phyloP scores from a whole-genome alignment of 2,113 vertebrate species.

The Malurus cyaneus region DNA sequence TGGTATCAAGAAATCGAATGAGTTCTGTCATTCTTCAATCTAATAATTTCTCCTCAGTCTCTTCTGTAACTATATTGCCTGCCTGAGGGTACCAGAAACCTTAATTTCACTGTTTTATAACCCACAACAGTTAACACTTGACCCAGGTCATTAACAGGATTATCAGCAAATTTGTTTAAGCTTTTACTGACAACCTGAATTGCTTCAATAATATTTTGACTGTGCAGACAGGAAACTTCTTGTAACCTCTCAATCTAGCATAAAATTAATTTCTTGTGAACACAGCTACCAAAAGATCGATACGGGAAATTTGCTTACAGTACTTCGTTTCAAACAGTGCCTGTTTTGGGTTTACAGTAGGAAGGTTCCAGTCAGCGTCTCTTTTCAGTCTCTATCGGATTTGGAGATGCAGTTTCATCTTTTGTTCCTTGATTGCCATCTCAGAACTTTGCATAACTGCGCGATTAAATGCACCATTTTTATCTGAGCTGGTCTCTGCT shows the following conservation, averaged over 20 bases:
- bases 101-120: constrained; percentile 83
- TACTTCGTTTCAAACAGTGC: constrained; percentile 33
- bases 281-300: constrained; percentile 54
- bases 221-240: constrained; percentile 77
- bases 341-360: constrained; percentile 40
- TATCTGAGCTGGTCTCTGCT: constrained; percentile 1
- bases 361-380: constrained; percentile 28
- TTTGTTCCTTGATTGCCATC: not conserved
- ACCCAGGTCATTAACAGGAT: constrained; percentile 86
- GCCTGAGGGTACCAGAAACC: constrained; percentile 76
- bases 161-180: constrained; percentile 88
- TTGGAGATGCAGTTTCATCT: constrained; percentile 24
- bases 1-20: constrained; percentile 45
- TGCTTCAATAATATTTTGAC: constrained; percentile 85
- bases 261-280: constrained; percentile 76
- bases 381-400: not conserved
- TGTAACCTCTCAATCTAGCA: constrained; percentile 76
- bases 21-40: constrained; percentile 60
- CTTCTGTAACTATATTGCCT: constrained; percentile 67
- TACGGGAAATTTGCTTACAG: constrained; percentile 54
- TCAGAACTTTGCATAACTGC: not conserved
- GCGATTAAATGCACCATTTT: not conserved
- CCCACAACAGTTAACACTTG: constrained; percentile 86
- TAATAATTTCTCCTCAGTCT: constrained; percentile 63
- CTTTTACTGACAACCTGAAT: constrained; percentile 85